Percentiles rank a stretch among this genome's conserved stretches.
Evolutionary conservation across 2,888 invertebrate genomes (phyloP).

Genomic region (Epiblema foenella): DNA sequence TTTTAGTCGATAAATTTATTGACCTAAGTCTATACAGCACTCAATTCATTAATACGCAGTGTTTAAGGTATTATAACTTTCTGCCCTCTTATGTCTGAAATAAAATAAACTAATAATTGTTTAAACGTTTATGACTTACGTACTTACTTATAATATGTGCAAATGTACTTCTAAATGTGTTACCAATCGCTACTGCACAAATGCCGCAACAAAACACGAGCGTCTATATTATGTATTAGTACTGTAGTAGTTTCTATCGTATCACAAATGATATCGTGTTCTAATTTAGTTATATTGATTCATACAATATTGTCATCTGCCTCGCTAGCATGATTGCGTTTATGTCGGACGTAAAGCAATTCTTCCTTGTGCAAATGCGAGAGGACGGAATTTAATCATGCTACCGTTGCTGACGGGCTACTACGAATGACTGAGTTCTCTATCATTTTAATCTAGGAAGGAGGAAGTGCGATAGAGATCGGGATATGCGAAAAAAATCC

Average conservation of each 20-base stretch:
- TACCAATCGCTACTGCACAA: not conserved
- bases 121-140: not conserved
- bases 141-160: too few species aligned
- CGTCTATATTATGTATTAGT: slow-evolving; percentile 19
- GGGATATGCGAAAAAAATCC: too few species aligned
- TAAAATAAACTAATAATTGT: not conserved
- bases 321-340: not conserved
- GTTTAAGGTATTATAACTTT: not conserved
- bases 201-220: not conserved
- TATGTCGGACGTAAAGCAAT: not conserved
- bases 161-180: not conserved
- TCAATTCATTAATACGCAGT: too few species aligned
- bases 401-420: too few species aligned
- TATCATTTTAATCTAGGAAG: too few species aligned
- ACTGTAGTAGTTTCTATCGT: not conserved
- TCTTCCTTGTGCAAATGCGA: slow-evolving; percentile 1
- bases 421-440: too few species aligned
- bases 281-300: slow-evolving; percentile 25
- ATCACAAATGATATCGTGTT: slow-evolving; percentile 10
- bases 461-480: too few species aligned
- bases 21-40: too few species aligned
- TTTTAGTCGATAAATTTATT: too few species aligned
- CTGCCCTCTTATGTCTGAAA: not conserved
- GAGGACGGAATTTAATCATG: not conserved
- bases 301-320: slow-evolving; percentile 7